These are phyloP conservation scores for Lycophotia porphyrea DNA, from an alignment of 2,888 invertebrate genomes.

Conservation along the genomic window DNA sequence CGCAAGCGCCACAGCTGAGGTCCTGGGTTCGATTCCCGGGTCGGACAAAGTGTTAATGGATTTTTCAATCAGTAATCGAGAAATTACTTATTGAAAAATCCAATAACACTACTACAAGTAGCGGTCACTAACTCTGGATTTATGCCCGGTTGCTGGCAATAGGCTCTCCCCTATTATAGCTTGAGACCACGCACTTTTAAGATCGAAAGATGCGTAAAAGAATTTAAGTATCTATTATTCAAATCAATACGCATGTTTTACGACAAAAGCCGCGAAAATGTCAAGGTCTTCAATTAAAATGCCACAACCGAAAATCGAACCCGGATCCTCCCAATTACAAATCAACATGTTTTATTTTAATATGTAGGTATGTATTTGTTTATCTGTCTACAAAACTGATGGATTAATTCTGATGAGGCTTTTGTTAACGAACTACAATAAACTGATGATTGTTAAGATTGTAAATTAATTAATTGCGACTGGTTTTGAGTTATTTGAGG, in stretches of 20 bases:
- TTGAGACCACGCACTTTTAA: not conserved
- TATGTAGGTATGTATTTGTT: constrained; percentile 31
- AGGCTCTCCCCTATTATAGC: not conserved
- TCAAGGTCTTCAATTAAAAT: constrained; percentile 54
- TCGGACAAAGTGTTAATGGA: not conserved
- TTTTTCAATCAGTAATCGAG: not conserved
- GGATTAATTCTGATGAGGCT: constrained; percentile 26
- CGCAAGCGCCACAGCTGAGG: no score
- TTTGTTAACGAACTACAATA: constrained; percentile 17
- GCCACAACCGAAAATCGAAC: constrained; percentile 38
- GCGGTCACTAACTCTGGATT: not conserved
- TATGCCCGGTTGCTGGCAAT: not conserved
- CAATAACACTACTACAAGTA: no score
- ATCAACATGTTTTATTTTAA: constrained; percentile 50
- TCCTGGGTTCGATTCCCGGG: no score
- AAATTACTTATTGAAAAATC: no score
- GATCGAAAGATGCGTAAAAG: constrained; percentile 25
- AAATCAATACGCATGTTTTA: constrained; percentile 31
- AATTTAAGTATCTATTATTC: constrained; percentile 16
- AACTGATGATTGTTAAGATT: constrained; percentile 11
- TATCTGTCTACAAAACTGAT: constrained; percentile 37
- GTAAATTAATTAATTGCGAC: constrained; percentile 22
- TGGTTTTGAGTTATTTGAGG: not conserved
- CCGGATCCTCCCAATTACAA: constrained; percentile 55
- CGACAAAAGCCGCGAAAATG: constrained; percentile 52